phyloP scores from a whole-genome alignment of 1,140 invertebrate species.

The Ips nitidus region DNA sequence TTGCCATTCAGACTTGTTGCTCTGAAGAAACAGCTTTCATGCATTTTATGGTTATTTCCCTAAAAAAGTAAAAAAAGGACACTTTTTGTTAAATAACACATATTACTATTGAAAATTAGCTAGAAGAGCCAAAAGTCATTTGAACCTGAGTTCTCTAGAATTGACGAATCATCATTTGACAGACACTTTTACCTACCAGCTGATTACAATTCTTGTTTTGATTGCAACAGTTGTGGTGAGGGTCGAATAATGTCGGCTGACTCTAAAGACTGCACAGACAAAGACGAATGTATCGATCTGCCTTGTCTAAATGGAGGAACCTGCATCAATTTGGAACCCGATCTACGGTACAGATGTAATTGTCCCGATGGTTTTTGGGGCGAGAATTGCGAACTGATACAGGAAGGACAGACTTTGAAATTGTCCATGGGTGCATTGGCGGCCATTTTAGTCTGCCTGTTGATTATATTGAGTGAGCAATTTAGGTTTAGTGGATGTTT shows the following conservation, averaged over 20 bases:
- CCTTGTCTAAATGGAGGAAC: conserved; percentile 89
- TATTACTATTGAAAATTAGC: too few relatives aligned
- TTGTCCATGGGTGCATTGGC: conserved; percentile 91
- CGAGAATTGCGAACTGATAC: conserved; percentile 88
- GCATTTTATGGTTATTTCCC: too few relatives aligned
- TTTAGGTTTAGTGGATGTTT: conserved; percentile 13
- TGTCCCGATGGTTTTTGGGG: conserved; percentile 92
- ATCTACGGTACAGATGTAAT: conserved; percentile 77
- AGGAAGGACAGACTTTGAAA: conserved; percentile 89
- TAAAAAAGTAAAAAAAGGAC: too few relatives aligned
- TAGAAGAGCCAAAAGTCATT: too few relatives aligned
- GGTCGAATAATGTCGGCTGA: conserved; percentile 85
- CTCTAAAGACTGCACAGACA: conserved; percentile 88
- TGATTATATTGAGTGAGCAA: conserved; percentile 90
- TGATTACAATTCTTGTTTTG: too few relatives aligned
- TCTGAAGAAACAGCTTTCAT: too few relatives aligned
- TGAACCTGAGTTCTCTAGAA: too few relatives aligned
- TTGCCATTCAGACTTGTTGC: too few relatives aligned
- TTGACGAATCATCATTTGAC: too few relatives aligned
- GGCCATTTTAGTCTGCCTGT: conserved; percentile 89
- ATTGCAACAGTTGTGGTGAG: conserved; percentile 78
- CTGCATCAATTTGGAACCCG: conserved; percentile 86
- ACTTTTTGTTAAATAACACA: too few relatives aligned
- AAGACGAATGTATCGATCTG: conserved; percentile 90
- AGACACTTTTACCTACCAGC: too few relatives aligned